phyloP scores from a whole-genome alignment of 2,113 vertebrate species.

The Bucco capensis region DNA sequence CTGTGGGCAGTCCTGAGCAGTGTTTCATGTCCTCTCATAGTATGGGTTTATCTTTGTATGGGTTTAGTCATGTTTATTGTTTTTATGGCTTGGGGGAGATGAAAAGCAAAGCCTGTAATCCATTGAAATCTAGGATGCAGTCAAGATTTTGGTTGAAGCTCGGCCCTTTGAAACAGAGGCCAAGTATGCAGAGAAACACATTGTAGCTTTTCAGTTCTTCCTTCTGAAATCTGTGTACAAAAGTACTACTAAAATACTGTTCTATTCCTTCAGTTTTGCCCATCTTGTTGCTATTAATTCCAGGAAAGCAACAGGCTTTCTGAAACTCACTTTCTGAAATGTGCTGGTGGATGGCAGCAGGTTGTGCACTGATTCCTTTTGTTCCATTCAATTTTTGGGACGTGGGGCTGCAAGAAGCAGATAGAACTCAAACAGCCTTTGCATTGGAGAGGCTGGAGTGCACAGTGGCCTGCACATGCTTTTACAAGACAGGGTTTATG shows the following conservation, averaged over 20 bases:
- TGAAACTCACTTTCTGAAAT: not conserved
- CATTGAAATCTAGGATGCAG: not conserved
- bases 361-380: not conserved
- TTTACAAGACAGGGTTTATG: not conserved
- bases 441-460: not conserved
- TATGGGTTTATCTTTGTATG: not conserved
- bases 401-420: not conserved
- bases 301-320: not conserved
- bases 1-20: not conserved
- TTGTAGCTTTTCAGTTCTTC: not conserved
- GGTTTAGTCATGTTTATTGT: not conserved
- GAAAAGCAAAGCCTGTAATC: not conserved
- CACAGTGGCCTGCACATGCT: accelerated
- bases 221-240: not conserved
- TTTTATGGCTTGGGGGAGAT: not conserved
- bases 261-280: not conserved
- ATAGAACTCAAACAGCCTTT: not conserved
- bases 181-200: not conserved
- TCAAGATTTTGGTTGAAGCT: not conserved
- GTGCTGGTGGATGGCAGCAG: not conserved
- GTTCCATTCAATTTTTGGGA: too few species aligned
- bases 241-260: not conserved
- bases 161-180: not conserved
- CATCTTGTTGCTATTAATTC: not conserved
- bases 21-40: not conserved